These are phyloP conservation scores for Trichonephila clavipes DNA, from an alignment of 1,140 invertebrate species.

Conservation along the genomic window DNA sequence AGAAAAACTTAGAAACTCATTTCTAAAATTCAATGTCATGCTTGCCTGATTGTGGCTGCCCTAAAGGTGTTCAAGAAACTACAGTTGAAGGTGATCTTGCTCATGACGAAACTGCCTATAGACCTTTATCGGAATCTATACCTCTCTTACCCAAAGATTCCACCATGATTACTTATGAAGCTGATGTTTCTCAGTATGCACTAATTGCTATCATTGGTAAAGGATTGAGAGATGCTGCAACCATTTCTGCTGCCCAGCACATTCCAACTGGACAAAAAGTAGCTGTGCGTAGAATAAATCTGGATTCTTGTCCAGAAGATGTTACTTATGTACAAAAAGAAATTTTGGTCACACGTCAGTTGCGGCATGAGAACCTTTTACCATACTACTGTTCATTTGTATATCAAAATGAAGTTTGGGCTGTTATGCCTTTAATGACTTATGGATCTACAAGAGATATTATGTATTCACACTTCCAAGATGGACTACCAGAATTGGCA, in stretches of 20 bases:
- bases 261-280: conserved; percentile 86
- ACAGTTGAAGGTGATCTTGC: conserved; percentile 64
- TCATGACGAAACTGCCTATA: conserved; percentile 75
- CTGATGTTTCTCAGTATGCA: conserved; percentile 79
- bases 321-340: conserved; percentile 87
- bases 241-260: conserved; percentile 87
- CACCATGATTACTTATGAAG: conserved; percentile 79
- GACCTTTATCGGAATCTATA: conserved; percentile 76
- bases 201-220: conserved; percentile 81
- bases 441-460: conserved; percentile 90
- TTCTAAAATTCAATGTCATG: conserved; percentile 74
- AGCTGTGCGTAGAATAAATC: conserved; percentile 88
- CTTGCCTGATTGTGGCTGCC: conserved; percentile 76
- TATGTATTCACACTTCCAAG: conserved; percentile 88
- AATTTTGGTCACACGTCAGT: conserved; percentile 86
- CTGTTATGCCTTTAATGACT: conserved; percentile 89
- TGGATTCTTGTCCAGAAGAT: conserved; percentile 87
- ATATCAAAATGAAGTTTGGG: conserved; percentile 87
- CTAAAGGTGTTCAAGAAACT: conserved; percentile 70
- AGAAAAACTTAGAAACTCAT: background rate
- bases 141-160: conserved; percentile 78
- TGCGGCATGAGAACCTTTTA: conserved; percentile 90
- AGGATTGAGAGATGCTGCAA: conserved; percentile 86
- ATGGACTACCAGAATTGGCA: conserved; percentile 90
- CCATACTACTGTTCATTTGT: conserved; percentile 88